A percentile compares a stretch with the other conserved stretches of the same genome.
Evolutionary conservation across 2,888 invertebrate genomes (phyloP).

Genomic region (Teleogryllus oceanicus): DNA sequence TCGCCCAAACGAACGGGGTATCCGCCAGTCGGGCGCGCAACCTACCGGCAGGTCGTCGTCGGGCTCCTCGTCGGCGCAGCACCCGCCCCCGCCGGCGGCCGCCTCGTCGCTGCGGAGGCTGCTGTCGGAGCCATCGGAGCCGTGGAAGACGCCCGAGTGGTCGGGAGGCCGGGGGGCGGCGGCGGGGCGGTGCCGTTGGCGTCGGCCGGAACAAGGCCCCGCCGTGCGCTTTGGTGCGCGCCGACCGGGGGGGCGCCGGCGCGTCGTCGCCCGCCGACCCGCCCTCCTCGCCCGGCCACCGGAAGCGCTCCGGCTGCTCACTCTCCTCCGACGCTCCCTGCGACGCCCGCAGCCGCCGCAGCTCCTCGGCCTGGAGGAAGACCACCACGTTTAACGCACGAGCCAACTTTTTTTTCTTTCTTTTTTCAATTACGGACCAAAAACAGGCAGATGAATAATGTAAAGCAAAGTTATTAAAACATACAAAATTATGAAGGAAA

Average conservation of each 20-base stretch:
- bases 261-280: conserved; percentile 38
- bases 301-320: conserved; percentile 44
- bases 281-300: conserved; percentile 43
- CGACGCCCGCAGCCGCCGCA: conserved; percentile 48
- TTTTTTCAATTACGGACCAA: too few relatives aligned
- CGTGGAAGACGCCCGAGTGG: background rate
- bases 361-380: conserved; percentile 44
- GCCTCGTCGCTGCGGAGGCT: conserved; percentile 5
- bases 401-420: too few relatives aligned
- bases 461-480: too few relatives aligned
- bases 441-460: too few relatives aligned
- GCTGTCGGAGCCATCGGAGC: background rate
- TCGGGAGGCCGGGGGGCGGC: too few relatives aligned
- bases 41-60: conserved; percentile 18
- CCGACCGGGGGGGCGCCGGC: background rate
- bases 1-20: too few relatives aligned
- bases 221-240: background rate
- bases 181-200: background rate
- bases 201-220: background rate
- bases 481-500: too few relatives aligned
- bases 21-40: background rate
- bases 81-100: background rate
- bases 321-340: conserved; percentile 48
- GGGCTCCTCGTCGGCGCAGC: background rate
- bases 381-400: too few relatives aligned